Evolutionary conservation across 2,113 vertebrate species (phyloP).

Genomic region (Lipophrys pholis): DNA sequence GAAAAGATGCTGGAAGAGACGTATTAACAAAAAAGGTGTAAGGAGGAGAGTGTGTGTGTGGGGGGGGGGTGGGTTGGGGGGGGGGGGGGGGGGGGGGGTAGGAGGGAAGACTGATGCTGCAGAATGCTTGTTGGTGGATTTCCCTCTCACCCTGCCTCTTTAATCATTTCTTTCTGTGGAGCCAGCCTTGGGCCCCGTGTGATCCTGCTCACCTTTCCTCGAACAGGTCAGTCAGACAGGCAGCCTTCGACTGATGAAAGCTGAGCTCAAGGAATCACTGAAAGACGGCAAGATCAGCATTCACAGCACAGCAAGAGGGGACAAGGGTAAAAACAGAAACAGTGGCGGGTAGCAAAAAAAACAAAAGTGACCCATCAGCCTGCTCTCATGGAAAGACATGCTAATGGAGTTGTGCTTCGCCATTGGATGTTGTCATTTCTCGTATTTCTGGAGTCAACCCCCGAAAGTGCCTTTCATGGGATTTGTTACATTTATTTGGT

Average conservation of each 20-base stretch:
- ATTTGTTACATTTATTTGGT: conserved; percentile 66
- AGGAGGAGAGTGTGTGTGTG: background rate
- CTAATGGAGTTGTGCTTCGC: conserved; percentile 55
- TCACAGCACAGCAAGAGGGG: conserved; percentile 6
- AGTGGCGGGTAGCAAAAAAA: background rate
- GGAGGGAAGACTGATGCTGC: conserved; percentile 17
- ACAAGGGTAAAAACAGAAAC: conserved; percentile 2
- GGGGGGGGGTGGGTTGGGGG: background rate
- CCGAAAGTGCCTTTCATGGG: conserved; percentile 52
- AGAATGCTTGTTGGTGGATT: conserved; percentile 19
- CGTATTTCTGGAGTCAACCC: conserved; percentile 48
- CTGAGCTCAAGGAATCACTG: conserved; percentile 29
- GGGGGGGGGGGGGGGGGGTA: background rate
- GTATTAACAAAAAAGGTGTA: conserved; percentile 15
- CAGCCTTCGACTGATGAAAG: conserved; percentile 46
- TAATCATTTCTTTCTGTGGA: conserved; percentile 49
- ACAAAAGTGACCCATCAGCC: conserved; percentile 46
- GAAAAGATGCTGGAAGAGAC: conserved; percentile 19
- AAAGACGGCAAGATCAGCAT: conserved; percentile 46
- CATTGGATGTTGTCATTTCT: conserved; percentile 44
- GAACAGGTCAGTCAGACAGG: conserved; percentile 52
- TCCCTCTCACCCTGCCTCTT: conserved; percentile 26
- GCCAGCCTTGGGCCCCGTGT: conserved; percentile 34
- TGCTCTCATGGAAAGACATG: conserved; percentile 49
- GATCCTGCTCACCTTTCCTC: conserved; percentile 60